A percentile compares a stretch with the other conserved stretches of the same genome.
Conservation (phyloP, 92 coral and sea anemone species). For the Zoanthus solanderi region DNA sequence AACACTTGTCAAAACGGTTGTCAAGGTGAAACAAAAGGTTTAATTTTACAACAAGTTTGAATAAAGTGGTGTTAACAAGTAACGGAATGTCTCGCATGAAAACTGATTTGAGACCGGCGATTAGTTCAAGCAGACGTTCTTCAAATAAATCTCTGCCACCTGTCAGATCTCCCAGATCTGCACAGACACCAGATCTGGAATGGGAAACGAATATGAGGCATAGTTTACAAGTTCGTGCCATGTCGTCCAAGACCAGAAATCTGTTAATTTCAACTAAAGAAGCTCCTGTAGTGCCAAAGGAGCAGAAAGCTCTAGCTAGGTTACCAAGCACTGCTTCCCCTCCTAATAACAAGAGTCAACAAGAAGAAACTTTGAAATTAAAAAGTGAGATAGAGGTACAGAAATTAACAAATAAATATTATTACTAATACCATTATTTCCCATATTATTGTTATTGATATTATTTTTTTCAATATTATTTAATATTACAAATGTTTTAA, state of each 20-base stretch:
- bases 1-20: not conserved
- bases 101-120: slow-evolving; percentile 35
- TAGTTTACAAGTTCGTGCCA: slow-evolving; percentile 32
- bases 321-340: slow-evolving; percentile 4
- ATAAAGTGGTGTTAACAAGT: not conserved
- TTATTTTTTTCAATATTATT: not conserved
- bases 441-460: not conserved
- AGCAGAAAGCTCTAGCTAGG: not conserved
- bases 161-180: slow-evolving; percentile 16
- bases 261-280: slow-evolving; percentile 7
- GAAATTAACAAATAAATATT: no score
- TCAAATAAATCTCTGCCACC: slow-evolving; percentile 32
- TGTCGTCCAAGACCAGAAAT: slow-evolving; percentile 19
- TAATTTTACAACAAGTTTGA: not conserved
- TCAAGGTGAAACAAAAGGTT: slow-evolving; percentile 10
- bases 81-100: slow-evolving; percentile 39
- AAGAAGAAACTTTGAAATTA: slow-evolving; percentile 21
- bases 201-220: slow-evolving; percentile 39
- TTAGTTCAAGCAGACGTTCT: slow-evolving; percentile 23
- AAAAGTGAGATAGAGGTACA: slow-evolving; percentile 45
- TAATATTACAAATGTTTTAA: not conserved
- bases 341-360: not conserved
- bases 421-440: no score
- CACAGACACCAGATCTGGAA: slow-evolving; percentile 35
- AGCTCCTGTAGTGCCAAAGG: not conserved